Conservation (phyloP, 2,113 vertebrate genomes). For the Alosa alosa region DNA sequence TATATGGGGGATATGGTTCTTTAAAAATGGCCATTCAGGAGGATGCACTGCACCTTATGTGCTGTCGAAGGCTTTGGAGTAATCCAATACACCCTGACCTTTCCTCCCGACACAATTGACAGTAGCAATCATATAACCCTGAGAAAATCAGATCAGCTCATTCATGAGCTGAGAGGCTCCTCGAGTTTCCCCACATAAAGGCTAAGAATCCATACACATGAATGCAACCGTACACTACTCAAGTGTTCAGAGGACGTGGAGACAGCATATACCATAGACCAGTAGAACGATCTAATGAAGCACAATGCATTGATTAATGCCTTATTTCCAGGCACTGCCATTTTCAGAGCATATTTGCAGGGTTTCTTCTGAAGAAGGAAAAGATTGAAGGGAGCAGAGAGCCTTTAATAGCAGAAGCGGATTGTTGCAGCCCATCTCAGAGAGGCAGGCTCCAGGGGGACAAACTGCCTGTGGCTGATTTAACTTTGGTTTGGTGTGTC, state of each 20-base stretch:
- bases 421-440: not conserved
- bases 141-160: constrained; percentile 45
- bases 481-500: not conserved
- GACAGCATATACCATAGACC: not conserved
- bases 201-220: constrained; percentile 4
- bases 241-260: not conserved
- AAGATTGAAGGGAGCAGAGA: not conserved
- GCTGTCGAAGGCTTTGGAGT: constrained; percentile 29
- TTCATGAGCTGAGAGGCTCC: constrained; percentile 26
- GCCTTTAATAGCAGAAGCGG: too few species aligned
- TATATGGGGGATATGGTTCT: not conserved
- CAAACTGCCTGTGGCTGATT: not conserved
- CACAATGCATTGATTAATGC: not conserved
- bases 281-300: not conserved
- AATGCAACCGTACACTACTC: constrained; percentile 25
- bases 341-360: not conserved
- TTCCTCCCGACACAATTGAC: constrained; percentile 54
- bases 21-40: not conserved
- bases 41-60: not conserved
- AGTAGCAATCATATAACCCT: constrained; percentile 40
- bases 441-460: not conserved
- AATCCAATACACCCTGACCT: constrained; percentile 57
- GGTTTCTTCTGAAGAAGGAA: not conserved
- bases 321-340: not conserved
- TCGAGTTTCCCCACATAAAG: constrained; percentile 22